A percentile compares a stretch with the other conserved stretches of the same genome.
These are phyloP conservation scores for Onychomys arenicola DNA, from an alignment of 2,797 vertebrate genomes.

Conservation along the genomic window DNA sequence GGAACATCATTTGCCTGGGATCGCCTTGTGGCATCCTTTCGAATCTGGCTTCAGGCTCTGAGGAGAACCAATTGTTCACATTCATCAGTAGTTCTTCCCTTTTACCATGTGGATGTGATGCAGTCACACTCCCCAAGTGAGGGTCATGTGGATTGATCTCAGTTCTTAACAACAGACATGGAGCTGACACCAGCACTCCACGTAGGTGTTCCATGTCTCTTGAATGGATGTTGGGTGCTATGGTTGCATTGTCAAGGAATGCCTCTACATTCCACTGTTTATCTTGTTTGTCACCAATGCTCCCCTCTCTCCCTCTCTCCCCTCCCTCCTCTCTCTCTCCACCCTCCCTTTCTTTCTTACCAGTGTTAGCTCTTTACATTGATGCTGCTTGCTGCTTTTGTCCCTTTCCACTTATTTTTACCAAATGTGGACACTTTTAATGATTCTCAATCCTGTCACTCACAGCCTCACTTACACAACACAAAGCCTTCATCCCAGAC, in stretches of 20 bases:
- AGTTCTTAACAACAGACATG: neutral
- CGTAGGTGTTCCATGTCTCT: neutral
- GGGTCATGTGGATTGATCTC: neutral
- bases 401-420: neutral
- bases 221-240: neutral
- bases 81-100: accelerated
- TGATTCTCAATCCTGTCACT: neutral
- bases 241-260: no score
- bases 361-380: neutral
- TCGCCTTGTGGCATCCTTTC: no score
- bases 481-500: neutral
- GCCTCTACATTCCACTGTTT: neutral
- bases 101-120: neutral
- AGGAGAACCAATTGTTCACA: neutral
- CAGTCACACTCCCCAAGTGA: accelerated
- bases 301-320: neutral
- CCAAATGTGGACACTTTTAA: neutral
- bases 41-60: neutral
- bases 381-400: neutral
- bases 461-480: neutral
- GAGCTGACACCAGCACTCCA: neutral
- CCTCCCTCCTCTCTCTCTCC: neutral
- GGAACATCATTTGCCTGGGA: neutral
- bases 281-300: neutral
- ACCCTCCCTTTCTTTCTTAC: neutral